phyloP scores from a whole-genome alignment of 2,797 vertebrate genomes.

The Galagoides demidoff region DNA sequence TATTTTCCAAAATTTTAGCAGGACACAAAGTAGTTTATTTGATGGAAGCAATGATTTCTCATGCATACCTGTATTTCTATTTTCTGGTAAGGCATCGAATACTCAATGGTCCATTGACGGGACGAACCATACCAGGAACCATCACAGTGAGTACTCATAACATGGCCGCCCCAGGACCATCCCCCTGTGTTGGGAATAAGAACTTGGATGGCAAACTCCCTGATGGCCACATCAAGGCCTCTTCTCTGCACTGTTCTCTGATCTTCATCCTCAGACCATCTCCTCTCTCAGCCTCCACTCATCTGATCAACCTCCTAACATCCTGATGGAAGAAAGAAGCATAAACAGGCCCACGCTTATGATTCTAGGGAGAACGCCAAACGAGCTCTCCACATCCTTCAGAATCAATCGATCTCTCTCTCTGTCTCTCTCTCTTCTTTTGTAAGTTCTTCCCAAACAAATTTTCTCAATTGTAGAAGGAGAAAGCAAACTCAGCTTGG shows the following conservation, averaged over 20 bases:
- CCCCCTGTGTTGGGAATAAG: no score
- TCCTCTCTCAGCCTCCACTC: background rate
- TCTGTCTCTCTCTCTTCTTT: background rate
- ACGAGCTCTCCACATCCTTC: background rate
- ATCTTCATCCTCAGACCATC: background rate
- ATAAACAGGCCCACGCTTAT: background rate
- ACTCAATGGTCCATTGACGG: background rate
- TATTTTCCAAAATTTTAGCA: background rate
- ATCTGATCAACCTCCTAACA: background rate
- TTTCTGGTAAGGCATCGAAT: background rate
- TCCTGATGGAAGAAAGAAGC: background rate
- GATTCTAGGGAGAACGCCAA: background rate
- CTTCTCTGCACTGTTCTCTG: background rate
- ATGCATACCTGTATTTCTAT: background rate
- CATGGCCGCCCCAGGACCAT: no score
- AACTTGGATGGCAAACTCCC: background rate
- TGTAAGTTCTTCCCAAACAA: background rate
- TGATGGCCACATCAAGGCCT: background rate
- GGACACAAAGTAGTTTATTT: background rate
- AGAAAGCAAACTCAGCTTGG: background rate
- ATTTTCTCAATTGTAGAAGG: background rate
- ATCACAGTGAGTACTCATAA: background rate
- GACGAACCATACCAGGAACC: background rate
- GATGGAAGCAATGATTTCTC: background rate
- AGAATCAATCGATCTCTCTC: background rate